phyloP scores from a whole-genome alignment of 2,113 vertebrate genomes.

The Megatriorchis doriae region DNA sequence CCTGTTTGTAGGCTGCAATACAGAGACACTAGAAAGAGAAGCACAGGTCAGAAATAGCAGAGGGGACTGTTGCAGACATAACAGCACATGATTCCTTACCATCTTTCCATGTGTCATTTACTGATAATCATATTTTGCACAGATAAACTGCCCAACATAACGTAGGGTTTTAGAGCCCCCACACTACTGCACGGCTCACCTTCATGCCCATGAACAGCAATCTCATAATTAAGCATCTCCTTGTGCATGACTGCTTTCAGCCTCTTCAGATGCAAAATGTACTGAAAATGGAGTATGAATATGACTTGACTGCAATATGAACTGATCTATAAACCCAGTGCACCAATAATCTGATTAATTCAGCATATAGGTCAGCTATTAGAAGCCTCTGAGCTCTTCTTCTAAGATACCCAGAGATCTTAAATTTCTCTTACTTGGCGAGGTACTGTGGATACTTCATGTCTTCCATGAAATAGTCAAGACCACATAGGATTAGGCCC shows the following conservation, averaged over 20 bases:
- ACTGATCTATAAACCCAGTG: not conserved
- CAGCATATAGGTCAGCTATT: not conserved
- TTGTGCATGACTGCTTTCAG: not conserved
- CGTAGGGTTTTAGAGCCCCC: not conserved
- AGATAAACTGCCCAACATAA: not conserved
- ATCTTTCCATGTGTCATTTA: not conserved
- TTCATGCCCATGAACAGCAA: not conserved
- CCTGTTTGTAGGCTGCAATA: not conserved
- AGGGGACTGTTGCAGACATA: not conserved
- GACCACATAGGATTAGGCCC: not conserved
- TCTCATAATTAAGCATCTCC: not conserved
- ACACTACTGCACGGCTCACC: not conserved
- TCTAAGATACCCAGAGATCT: not conserved
- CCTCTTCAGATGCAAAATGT: not conserved
- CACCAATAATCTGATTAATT: not conserved
- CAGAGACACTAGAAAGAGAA: not conserved
- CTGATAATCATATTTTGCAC: not conserved
- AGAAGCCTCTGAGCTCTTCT: not conserved
- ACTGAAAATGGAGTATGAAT: not conserved
- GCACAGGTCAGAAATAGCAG: not conserved
- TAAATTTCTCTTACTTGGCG: not conserved
- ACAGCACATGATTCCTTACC: not conserved
- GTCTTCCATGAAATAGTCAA: not conserved
- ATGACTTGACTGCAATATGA: not conserved
- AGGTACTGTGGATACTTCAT: not conserved